Conservation (phyloP, 2,888 invertebrate species). For the Drepanosiphum platanoidis region DNA sequence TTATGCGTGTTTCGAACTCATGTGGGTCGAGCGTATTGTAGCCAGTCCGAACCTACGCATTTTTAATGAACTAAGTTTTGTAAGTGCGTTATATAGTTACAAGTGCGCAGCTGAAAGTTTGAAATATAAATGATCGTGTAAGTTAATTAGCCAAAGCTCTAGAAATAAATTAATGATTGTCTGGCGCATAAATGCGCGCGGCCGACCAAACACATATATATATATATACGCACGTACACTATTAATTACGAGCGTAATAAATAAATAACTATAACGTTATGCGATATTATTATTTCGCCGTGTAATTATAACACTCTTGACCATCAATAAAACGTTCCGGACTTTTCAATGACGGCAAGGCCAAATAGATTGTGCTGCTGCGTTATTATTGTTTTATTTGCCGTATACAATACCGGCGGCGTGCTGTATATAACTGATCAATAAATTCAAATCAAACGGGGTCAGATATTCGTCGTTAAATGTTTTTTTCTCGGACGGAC, state of each 20-base stretch:
- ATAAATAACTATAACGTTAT: background rate
- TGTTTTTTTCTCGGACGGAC: background rate
- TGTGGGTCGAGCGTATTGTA: background rate
- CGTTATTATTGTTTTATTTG: slow-evolving; percentile 16
- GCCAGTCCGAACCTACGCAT: background rate
- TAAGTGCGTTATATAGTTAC: background rate
- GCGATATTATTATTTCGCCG: background rate
- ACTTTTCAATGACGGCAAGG: slow-evolving; percentile 8
- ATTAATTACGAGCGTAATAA: background rate
- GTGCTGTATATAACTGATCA: background rate
- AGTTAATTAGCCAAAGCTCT: background rate
- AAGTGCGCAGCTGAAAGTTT: background rate
- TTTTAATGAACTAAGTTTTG: background rate
- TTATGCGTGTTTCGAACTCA: background rate
- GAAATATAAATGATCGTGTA: background rate
- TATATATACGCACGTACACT: background rate
- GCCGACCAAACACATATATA: no score
- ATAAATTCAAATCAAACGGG: slow-evolving; percentile 32
- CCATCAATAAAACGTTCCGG: slow-evolving; percentile 28
- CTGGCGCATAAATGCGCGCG: background rate
- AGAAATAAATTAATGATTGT: background rate
- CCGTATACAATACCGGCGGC: no score
- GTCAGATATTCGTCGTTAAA: background rate
- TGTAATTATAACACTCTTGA: slow-evolving; percentile 24
- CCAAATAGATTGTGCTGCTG: slow-evolving; percentile 1